Base-by-base conservation (phyloP, 2,113 vertebrate genomes). In the Dolichallabes microphthalmus region DNA sequence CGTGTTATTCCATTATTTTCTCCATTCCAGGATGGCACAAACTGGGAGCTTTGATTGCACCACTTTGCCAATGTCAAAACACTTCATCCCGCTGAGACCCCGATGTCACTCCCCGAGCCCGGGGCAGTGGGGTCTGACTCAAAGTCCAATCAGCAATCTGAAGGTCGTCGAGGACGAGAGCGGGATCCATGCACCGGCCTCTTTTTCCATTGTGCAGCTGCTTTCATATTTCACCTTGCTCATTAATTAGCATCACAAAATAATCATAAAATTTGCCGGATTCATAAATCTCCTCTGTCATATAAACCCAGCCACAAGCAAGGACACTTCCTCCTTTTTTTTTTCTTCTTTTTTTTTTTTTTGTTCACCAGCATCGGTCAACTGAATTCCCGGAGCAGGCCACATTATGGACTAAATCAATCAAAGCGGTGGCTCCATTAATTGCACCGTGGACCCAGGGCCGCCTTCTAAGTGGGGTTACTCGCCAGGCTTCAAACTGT, bases 391-490 rank as follows among this genome's bases (percentile, higher is more conserved):
- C 86, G 2, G 66, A 85, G 88, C 66, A 78, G 6, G 30, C 13
- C 22, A 2, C 35, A 64, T 87, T 86, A 82, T 64, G 73, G 88
- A 88, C 85, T 74, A 39, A 87, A 89, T 89, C 88, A 87, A 88
- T 88, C 88, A 87, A 76, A 82, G n/a, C 63, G 52, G 45, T 53
- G 76, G 74, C 68, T 89, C 87, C 94, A 93, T 94, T 93, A 94
- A 94, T 94, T 89, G 91, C 86, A 63, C 61, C 66, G 81, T 90
- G 88, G 87, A 92, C 92, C 92, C 85, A 88, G 88, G 91, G 93
- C 92, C 88, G 86, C 89, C 89, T 89, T 91, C 89, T 66, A 85
- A 53, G 79, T 89, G 91, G 90, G 86, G 88, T 90, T 90, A 86
- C 89, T 90, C 86, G 85, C 85, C 84, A 89, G 90, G 90, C 92